These are phyloP conservation scores for Castor canadensis DNA, from an alignment of 2,113 vertebrate species.

Conservation along the genomic window DNA sequence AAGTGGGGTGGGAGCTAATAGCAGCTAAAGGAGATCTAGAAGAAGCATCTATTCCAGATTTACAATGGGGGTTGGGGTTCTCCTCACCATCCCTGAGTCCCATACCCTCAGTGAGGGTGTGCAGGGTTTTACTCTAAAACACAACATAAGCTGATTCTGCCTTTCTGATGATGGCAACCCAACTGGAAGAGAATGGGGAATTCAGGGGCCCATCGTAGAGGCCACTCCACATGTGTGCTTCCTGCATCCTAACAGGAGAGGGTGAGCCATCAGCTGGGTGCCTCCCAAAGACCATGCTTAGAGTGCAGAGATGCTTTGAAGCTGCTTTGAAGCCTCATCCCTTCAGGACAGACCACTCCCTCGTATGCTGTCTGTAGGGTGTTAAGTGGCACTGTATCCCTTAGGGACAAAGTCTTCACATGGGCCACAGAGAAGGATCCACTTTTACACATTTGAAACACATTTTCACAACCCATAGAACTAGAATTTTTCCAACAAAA, in stretches of 20 bases:
- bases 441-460: neutral
- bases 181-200: neutral
- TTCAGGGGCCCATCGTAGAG: rapidly evolving
- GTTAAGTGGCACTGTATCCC: neutral
- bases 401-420: neutral
- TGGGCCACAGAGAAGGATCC: neutral
- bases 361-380: neutral
- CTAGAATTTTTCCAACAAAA: neutral
- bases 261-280: too few relatives aligned
- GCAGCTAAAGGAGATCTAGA: neutral
- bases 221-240: neutral
- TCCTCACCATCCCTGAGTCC: neutral
- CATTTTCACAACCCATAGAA: neutral
- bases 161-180: neutral
- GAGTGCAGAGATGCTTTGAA: neutral
- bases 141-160: neutral
- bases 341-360: neutral
- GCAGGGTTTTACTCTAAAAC: neutral
- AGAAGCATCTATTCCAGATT: neutral
- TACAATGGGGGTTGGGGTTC: neutral
- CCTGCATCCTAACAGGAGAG: neutral
- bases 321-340: rapidly evolving
- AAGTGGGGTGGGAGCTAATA: neutral
- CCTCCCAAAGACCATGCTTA: neutral
- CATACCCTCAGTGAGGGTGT: neutral